A percentile compares a stretch with the other conserved stretches of the same genome.
Evolutionary conservation across 1,140 invertebrate species (phyloP).

Genomic region (Geopemphigus sp.): DNA sequence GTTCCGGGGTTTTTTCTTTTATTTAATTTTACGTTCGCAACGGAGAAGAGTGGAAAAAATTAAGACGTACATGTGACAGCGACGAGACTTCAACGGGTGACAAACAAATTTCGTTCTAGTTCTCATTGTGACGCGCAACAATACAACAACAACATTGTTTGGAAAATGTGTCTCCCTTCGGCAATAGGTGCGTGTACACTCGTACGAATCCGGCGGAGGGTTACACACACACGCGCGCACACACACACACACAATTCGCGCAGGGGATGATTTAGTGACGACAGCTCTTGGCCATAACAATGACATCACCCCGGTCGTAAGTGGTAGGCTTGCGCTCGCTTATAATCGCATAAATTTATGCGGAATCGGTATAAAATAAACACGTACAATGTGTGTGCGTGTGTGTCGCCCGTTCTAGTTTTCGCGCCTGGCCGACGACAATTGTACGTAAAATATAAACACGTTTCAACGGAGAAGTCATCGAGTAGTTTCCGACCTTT

Average conservation of each 20-base stretch:
- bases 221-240: too few relatives aligned
- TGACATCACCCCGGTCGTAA: constrained; percentile 18
- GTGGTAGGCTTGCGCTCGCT: constrained; percentile 25
- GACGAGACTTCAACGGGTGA: constrained; percentile 23
- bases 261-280: constrained; percentile 47
- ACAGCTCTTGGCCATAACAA: constrained; percentile 31
- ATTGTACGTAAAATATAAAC: too few relatives aligned
- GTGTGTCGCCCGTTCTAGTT: too few relatives aligned
- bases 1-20: too few relatives aligned
- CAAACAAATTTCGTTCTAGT: constrained; percentile 45
- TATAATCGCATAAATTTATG: constrained; percentile 37
- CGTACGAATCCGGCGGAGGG: constrained; percentile 18
- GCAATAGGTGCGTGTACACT: too few relatives aligned
- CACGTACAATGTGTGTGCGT: too few relatives aligned
- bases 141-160: constrained; percentile 40
- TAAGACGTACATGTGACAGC: constrained; percentile 43
- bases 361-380: background rate
- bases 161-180: constrained; percentile 12
- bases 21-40: too few relatives aligned
- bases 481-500: too few relatives aligned
- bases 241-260: too few relatives aligned
- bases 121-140: constrained; percentile 5
- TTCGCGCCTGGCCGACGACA: too few relatives aligned
- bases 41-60: too few relatives aligned
- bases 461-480: too few relatives aligned